Base-by-base conservation (phyloP, 2,797 vertebrate genomes). In the Tokudaia muenninki region DNA sequence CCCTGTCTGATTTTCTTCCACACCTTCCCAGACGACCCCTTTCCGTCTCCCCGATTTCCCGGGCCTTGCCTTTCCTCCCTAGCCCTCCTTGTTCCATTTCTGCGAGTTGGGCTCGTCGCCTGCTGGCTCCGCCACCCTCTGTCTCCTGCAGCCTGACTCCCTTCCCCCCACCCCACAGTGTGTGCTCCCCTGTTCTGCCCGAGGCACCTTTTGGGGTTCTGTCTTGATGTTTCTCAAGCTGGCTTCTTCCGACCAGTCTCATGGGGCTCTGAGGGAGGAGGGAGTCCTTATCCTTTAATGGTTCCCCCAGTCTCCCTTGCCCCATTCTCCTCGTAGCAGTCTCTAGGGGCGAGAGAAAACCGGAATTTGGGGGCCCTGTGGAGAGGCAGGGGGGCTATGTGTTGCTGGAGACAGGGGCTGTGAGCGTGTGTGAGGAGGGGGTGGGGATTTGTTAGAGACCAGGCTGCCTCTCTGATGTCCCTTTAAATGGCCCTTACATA, bases 401-500 rank as follows among this genome's bases (percentile, higher is more conserved):
- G 91, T 88, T 57, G 65, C 57, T 86, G 95, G 89, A 92, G 74
- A 87, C 89, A 86, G 92, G 90, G 91, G 50, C 55, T 74, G 55
- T 87, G 96, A 34, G 63, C 83, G 74, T 94, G 79, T 90, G 80
- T 6, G 26, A 47, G 65, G 86, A 93, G 93, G 92, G 92, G 95
- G 87, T 61, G 94, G 92, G 94, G 92, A 86, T 86, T 41, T n/a
- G 70, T 84, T 95, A 78, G 95, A 92, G 78, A 97, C 93, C 90
- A 29, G 74, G 90, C 95, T 93, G 59, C 93, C 50, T 97, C 84
- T 94, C 95, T 52, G 94, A 97, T 95, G 97, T 97, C 97, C 97
- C 97, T 98, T 97, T 97, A 97, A 98, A 98, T 87, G 96, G 95
- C 81, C 96, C 97, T 97, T 96, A 96, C 96, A 97, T 97, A 97